Evolutionary conservation across 64 coral and sea anemone genomes (phyloP).

Genomic region (Catalaphyllia jardinei): DNA sequence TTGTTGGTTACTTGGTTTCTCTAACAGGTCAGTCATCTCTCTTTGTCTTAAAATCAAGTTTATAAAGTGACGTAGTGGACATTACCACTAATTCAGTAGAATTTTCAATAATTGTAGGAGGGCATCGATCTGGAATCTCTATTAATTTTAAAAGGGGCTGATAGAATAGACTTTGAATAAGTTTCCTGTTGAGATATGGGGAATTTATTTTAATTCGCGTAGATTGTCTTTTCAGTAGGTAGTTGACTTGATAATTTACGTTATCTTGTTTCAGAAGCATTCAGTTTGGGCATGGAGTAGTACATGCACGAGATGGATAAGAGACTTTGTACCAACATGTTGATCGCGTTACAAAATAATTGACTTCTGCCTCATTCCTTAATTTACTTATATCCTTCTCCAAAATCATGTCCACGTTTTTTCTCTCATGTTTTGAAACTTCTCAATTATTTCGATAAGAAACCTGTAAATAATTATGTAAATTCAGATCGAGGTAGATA

Average conservation of each 20-base stretch:
- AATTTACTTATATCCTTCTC: too few species aligned
- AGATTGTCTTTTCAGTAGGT: not conserved
- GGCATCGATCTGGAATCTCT: not conserved
- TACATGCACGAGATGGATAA: not conserved
- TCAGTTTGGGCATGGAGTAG: not conserved
- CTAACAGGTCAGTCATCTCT: slow-evolving; percentile 3
- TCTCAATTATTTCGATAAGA: not conserved
- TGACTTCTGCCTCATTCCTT: not conserved
- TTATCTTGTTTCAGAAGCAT: not conserved
- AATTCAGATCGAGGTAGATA: slow-evolving; percentile 19
- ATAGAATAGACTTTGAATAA: slow-evolving; percentile 5
- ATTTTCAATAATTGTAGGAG: not conserved
- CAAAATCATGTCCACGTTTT: too few species aligned
- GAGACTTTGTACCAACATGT: not conserved
- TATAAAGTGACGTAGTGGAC: not conserved
- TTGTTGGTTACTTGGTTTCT: not conserved
- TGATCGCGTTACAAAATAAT: not conserved
- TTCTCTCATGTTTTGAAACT: not conserved
- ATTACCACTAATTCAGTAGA: not conserved
- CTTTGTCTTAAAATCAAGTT: not conserved
- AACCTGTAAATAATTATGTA: not conserved
- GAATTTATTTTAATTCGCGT: not conserved
- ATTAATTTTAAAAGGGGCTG: not conserved
- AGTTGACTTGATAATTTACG: not conserved
- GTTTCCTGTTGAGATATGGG: slow-evolving; percentile 1